Conservation (phyloP, 2,113 vertebrate genomes). For the Perccottus glenii region DNA sequence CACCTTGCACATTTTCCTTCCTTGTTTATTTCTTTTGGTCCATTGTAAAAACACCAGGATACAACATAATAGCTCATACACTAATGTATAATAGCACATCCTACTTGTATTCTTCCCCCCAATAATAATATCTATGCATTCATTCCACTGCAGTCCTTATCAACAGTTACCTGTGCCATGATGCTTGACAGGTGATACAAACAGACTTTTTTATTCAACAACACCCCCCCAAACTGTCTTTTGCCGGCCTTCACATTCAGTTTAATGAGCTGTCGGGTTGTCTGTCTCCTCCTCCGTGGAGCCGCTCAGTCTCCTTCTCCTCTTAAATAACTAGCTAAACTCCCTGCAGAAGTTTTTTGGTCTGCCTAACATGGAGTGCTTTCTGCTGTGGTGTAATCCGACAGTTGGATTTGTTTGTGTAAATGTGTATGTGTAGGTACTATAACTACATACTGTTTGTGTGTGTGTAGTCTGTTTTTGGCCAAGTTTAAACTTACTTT, state of each 20-base stretch:
- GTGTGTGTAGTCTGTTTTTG: conserved; percentile 38
- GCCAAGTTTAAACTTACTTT: conserved; percentile 44
- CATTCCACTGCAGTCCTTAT: neutral
- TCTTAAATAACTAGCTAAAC: conserved; percentile 24
- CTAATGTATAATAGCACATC: too few species aligned
- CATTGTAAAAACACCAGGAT: too few species aligned
- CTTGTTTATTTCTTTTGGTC: too few species aligned
- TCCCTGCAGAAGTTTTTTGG: conserved; percentile 24
- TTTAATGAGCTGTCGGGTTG: conserved; percentile 47
- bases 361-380: conserved; percentile 18
- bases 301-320: conserved; percentile 14
- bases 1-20: too few species aligned
- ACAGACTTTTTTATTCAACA: conserved; percentile 18
- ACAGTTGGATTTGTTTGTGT: conserved; percentile 9
- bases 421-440: neutral
- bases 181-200: conserved; percentile 21
- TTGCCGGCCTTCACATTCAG: conserved; percentile 9
- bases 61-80: too few species aligned
- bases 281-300: conserved; percentile 24
- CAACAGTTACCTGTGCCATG: conserved; percentile 7
- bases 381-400: conserved; percentile 1
- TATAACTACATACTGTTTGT: too few species aligned
- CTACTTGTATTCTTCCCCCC: too few species aligned
- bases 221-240: conserved; percentile 29
- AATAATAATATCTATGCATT: too few species aligned